Evolutionary conservation across 2,888 invertebrate species (phyloP).

Genomic region (Drosophila mettleri): DNA sequence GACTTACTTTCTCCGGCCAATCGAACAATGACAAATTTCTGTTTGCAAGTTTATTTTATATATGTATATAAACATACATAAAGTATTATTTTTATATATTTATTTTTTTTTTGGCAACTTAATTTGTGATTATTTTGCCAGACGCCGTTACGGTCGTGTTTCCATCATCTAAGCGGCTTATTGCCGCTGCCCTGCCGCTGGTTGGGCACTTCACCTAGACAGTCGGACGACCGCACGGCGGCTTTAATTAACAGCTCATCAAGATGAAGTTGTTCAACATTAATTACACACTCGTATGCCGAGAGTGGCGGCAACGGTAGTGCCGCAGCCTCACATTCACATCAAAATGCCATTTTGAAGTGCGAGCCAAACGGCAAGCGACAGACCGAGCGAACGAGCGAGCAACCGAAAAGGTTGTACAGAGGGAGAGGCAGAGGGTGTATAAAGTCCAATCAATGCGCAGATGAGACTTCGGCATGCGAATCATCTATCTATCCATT

Average conservation of each 20-base stretch:
- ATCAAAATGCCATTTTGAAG: constrained; percentile 65
- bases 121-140: constrained; percentile 57
- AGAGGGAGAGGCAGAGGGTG: neutral
- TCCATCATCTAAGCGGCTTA: constrained; percentile 73
- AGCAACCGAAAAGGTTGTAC: too few species aligned
- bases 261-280: constrained; percentile 76
- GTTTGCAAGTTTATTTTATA: constrained; percentile 18
- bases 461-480: constrained; percentile 55
- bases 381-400: constrained; percentile 7
- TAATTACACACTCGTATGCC: constrained; percentile 68
- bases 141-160: constrained; percentile 62
- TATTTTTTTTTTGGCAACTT: constrained; percentile 50
- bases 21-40: constrained; percentile 59
- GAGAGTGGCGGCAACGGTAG: constrained; percentile 52
- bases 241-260: constrained; percentile 79
- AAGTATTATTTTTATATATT: constrained; percentile 10
- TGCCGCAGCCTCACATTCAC: constrained; percentile 51
- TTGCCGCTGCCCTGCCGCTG: constrained; percentile 10
- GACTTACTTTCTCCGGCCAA: constrained; percentile 72
- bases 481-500: constrained; percentile 54
- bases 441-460: constrained; percentile 50
- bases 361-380: constrained; percentile 49
- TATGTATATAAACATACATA: neutral
- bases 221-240: constrained; percentile 39
- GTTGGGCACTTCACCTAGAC: constrained; percentile 24